Evolutionary conservation across 2,797 vertebrate genomes (phyloP).

Genomic region (Morus bassanus): DNA sequence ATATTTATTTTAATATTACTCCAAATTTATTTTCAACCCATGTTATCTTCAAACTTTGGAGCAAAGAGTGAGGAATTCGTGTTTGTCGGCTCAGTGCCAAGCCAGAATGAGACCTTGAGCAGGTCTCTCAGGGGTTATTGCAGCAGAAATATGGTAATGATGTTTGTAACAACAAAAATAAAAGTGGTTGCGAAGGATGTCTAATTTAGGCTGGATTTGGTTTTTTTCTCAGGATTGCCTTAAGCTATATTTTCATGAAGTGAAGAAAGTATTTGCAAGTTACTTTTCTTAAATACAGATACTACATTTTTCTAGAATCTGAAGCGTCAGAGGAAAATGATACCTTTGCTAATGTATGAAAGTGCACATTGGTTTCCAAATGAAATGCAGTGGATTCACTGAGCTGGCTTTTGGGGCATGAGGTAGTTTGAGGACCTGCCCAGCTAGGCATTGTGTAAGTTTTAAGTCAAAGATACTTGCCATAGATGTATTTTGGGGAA

Average conservation of each 20-base stretch:
- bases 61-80: background rate
- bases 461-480: background rate
- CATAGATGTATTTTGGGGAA: background rate
- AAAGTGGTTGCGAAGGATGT: background rate
- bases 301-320: background rate
- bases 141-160: background rate
- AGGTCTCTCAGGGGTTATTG: background rate
- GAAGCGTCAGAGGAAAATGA: background rate
- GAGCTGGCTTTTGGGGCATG: background rate
- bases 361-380: fast-evolving
- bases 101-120: background rate
- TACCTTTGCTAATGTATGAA: background rate
- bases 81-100: background rate
- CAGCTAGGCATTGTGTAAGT: background rate
- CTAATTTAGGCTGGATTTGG: background rate
- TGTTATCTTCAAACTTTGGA: background rate
- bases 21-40: background rate
- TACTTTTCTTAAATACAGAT: background rate
- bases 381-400: background rate
- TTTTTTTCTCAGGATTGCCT: background rate
- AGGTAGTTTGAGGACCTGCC: background rate
- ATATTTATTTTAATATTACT: background rate
- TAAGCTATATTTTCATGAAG: background rate
- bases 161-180: background rate
- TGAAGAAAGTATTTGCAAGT: background rate